phyloP scores from a whole-genome alignment of 2,797 vertebrate species.

The Thunnus albacares region DNA sequence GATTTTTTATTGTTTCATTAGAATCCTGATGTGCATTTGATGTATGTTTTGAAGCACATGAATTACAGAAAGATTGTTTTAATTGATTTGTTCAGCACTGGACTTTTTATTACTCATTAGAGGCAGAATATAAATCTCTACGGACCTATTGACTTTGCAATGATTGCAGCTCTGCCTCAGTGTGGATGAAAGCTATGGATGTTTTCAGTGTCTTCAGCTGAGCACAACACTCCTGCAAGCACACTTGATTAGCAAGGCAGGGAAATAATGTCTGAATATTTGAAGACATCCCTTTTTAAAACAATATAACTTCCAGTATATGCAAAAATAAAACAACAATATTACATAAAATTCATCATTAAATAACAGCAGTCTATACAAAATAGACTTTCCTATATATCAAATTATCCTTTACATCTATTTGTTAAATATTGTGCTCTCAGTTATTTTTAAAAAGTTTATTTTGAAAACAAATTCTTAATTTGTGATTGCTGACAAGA shows the following conservation, averaged over 20 bases:
- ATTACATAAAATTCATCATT: neutral
- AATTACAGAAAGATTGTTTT: slow-evolving; percentile 14
- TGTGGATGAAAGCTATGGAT: slow-evolving; percentile 11
- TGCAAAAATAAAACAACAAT: too few species aligned
- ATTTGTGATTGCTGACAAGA: too few species aligned
- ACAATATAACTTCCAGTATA: neutral
- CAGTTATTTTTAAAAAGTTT: neutral
- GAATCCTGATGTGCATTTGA: neutral
- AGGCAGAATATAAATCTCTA: slow-evolving; percentile 50
- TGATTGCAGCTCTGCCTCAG: slow-evolving; percentile 44
- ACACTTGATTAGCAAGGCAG: neutral
- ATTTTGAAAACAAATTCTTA: neutral
- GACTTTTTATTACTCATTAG: slow-evolving; percentile 46
- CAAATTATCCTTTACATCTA: neutral
- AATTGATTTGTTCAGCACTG: neutral
- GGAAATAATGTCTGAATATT: neutral
- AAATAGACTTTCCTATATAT: neutral
- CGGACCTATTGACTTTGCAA: slow-evolving; percentile 53
- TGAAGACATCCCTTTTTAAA: neutral
- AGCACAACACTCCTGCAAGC: neutral
- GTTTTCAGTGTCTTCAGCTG: slow-evolving; percentile 7
- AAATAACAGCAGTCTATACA: neutral
- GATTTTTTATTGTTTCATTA: too few species aligned
- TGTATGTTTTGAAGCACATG: slow-evolving; percentile 13
- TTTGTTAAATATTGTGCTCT: neutral